A percentile compares a stretch with the other conserved stretches of the same genome.
These are phyloP conservation scores for Piscicola geometra DNA, from an alignment of 2,888 invertebrate species.

Conservation along the genomic window DNA sequence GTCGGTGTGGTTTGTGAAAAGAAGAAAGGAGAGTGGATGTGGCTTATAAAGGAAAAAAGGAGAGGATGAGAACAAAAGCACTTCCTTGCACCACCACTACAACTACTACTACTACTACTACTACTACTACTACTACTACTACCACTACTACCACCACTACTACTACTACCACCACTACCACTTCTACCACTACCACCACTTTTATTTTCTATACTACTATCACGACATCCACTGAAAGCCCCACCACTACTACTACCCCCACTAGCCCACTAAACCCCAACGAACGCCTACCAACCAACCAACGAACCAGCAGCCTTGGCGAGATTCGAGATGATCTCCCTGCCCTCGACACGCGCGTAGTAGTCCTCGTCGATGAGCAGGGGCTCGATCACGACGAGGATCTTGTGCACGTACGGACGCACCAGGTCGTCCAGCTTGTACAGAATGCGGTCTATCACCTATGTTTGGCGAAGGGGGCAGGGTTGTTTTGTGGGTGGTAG, in stretches of 20 bases:
- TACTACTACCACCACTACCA: neutral
- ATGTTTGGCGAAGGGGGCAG: neutral
- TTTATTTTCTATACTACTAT: too few relatives aligned
- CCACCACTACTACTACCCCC: too few relatives aligned
- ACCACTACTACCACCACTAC: neutral
- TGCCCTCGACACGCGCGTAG: constrained; percentile 96
- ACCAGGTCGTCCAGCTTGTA: constrained; percentile 98
- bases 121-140: neutral
- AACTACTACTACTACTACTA: too few relatives aligned
- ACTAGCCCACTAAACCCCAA: too few relatives aligned
- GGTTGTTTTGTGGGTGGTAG: neutral
- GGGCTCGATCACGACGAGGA: constrained; percentile 97
- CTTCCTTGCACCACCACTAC: too few relatives aligned
- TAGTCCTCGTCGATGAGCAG: constrained; percentile 98
- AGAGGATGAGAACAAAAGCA: too few relatives aligned
- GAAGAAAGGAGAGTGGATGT: too few relatives aligned
- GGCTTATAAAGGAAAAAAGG: too few relatives aligned
- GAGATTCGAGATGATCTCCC: constrained; percentile 97
- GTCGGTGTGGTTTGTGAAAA: too few relatives aligned
- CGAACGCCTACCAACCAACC: too few relatives aligned
- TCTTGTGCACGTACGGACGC: constrained; percentile 98
- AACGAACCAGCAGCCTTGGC: constrained; percentile 65
- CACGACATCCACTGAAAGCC: too few relatives aligned
- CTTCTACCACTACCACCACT: neutral
- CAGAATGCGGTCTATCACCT: constrained; percentile 82